Conservation (phyloP, 2,888 invertebrate genomes). For the Limnephilus auricula region DNA sequence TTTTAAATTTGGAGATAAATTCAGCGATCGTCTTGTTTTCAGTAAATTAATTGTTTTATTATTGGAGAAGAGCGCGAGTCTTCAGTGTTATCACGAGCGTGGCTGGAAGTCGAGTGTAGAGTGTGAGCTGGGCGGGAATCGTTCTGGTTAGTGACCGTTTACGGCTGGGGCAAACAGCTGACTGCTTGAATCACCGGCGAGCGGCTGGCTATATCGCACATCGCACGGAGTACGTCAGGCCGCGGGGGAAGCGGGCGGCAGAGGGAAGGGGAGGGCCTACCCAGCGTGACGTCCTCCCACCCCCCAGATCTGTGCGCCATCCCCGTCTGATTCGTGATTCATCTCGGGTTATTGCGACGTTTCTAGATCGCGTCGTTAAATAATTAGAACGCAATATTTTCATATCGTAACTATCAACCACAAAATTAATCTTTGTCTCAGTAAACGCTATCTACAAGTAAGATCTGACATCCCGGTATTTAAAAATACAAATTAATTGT, state of each 20-base stretch:
- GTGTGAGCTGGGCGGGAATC: neutral
- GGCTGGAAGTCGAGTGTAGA: neutral
- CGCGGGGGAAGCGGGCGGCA: conserved; percentile 39
- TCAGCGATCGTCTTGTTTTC: conserved; percentile 36
- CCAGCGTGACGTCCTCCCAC: conserved; percentile 65
- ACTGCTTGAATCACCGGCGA: conserved; percentile 76
- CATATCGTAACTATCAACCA: neutral
- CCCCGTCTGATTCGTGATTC: neutral
- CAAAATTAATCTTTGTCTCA: neutral
- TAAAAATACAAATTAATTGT: neutral
- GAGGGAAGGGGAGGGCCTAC: conserved; percentile 47
- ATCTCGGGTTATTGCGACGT: conserved; percentile 12
- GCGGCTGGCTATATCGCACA: conserved; percentile 48
- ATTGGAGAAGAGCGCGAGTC: conserved; percentile 20
- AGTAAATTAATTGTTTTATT: conserved; percentile 19
- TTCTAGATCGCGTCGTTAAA: neutral
- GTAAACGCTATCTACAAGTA: neutral
- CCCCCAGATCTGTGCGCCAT: conserved; percentile 35
- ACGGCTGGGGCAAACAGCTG: conserved; percentile 73
- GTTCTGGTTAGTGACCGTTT: conserved; percentile 55
- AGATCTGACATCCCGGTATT: neutral
- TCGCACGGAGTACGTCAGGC: conserved; percentile 52
- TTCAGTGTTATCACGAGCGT: neutral
- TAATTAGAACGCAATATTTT: neutral
- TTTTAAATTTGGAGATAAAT: conserved; percentile 37